These are phyloP conservation scores for Eretmochelys imbricata DNA, from an alignment of 2,113 vertebrate species.

Conservation along the genomic window DNA sequence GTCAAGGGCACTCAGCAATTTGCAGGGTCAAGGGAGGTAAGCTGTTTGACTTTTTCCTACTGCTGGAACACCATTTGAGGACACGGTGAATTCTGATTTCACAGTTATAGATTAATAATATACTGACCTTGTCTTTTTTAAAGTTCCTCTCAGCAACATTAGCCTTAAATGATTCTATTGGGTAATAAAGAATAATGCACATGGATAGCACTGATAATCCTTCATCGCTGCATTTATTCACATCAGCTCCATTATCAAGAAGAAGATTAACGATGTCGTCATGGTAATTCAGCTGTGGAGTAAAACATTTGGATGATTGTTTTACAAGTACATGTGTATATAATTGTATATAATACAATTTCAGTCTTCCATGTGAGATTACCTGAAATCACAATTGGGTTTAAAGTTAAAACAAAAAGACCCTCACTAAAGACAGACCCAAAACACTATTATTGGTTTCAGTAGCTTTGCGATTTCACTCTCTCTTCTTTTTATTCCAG, in stretches of 20 bases:
- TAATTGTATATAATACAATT: background rate
- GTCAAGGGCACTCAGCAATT: background rate
- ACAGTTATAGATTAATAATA: background rate
- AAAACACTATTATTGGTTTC: background rate
- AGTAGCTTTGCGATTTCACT: background rate
- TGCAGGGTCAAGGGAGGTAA: background rate
- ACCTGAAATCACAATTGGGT: background rate
- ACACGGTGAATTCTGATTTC: background rate
- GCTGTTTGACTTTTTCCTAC: background rate
- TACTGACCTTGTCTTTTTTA: constrained; percentile 49
- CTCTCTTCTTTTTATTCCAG: background rate
- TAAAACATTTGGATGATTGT: background rate
- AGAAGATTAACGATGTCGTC: constrained; percentile 82
- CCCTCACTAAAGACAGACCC: background rate
- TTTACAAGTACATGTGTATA: background rate
- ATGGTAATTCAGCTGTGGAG: constrained; percentile 80
- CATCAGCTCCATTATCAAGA: constrained; percentile 85
- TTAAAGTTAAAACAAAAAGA: background rate
- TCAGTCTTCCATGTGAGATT: background rate
- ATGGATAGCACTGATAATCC: constrained; percentile 84
- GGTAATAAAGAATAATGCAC: constrained; percentile 86
- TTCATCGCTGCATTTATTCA: constrained; percentile 85
- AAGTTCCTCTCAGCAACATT: constrained; percentile 61
- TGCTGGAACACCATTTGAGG: background rate
- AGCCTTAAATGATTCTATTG: constrained; percentile 72